Evolutionary conservation across 1,140 invertebrate genomes (phyloP).

Genomic region (Aricia agestis): DNA sequence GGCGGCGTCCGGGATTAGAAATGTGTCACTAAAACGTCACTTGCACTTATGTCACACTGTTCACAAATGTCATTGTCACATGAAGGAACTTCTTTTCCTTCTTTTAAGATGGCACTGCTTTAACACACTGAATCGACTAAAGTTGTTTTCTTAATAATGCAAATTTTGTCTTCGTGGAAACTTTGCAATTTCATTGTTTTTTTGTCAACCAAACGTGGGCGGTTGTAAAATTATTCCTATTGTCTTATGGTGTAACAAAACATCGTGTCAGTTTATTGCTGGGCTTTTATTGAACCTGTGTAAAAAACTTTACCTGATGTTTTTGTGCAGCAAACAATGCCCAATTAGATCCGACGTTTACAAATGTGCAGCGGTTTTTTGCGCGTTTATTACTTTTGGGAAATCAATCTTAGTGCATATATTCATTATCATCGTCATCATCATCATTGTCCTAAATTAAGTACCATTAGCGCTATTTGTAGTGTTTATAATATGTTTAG

Average conservation of each 20-base stretch:
- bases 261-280: background rate
- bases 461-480: too few species aligned
- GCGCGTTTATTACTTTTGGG: background rate
- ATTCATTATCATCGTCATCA: background rate
- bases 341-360: background rate
- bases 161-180: background rate
- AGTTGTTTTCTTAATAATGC: background rate
- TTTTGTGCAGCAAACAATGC: background rate
- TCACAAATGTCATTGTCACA: too few species aligned
- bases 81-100: too few species aligned
- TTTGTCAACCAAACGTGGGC: background rate
- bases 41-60: too few species aligned
- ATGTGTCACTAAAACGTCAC: too few species aligned
- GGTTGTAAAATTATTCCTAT: background rate
- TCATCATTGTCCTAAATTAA: too few species aligned
- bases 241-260: background rate
- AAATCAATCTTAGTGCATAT: background rate
- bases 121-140: background rate
- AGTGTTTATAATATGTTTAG: too few species aligned
- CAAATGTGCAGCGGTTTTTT: background rate
- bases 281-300: background rate
- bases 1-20: too few species aligned
- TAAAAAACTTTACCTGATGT: conserved; percentile 6
- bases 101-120: too few species aligned
- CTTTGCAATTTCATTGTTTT: background rate